phyloP scores from a whole-genome alignment of 2,888 invertebrate genomes.

The Dynastes grantii region DNA sequence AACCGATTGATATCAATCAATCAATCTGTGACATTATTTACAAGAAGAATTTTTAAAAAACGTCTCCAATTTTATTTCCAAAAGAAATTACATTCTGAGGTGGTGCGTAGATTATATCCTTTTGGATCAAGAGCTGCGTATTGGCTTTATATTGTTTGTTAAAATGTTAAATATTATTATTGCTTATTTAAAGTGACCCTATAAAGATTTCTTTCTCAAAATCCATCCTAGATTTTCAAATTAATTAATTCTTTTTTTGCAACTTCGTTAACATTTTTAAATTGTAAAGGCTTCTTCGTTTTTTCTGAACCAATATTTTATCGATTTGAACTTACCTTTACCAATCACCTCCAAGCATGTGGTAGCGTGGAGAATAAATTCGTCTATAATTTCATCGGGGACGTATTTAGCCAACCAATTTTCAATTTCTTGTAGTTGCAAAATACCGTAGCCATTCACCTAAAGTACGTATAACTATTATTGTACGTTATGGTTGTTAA shows the following conservation, averaged over 20 bases:
- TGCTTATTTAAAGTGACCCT: too few species aligned
- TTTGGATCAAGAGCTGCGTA: too few species aligned
- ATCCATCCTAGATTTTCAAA: too few species aligned
- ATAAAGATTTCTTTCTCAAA: too few species aligned
- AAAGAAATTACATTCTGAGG: too few species aligned
- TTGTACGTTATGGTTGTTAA: background rate
- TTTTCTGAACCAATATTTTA: background rate
- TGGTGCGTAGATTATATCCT: too few species aligned
- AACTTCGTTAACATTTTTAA: background rate
- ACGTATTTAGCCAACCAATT: conserved; percentile 63
- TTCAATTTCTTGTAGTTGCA: conserved; percentile 59
- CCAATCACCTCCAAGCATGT: conserved; percentile 24
- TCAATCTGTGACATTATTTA: too few species aligned
- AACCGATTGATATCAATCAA: too few species aligned
- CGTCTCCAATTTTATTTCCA: too few species aligned
- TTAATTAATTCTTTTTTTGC: background rate
- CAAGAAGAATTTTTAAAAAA: too few species aligned
- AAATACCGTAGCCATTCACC: conserved; percentile 61
- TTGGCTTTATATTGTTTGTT: too few species aligned
- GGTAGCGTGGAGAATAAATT: conserved; percentile 56
- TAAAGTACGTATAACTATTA: conserved; percentile 53
- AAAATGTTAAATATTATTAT: too few species aligned
- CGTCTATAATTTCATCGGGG: conserved; percentile 59
- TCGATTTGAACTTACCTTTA: conserved; percentile 28
- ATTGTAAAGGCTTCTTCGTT: background rate